phyloP scores from a whole-genome alignment of 2,113 vertebrate species.

The Eptesicus fuscus region DNA sequence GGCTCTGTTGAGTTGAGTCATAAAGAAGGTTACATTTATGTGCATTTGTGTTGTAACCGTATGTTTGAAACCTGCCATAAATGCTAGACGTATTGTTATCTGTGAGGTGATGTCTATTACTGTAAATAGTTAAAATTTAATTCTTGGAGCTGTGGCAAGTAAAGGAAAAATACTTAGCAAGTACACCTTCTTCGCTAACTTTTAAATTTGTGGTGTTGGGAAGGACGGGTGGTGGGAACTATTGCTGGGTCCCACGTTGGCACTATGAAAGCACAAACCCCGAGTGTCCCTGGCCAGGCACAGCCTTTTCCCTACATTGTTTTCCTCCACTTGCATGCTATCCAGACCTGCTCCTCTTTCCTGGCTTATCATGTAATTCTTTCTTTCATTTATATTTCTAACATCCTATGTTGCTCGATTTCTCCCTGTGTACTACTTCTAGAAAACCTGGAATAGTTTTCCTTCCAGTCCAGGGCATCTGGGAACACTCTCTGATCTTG shows the following conservation, averaged over 20 bases:
- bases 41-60: not conserved
- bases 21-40: not conserved
- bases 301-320: not conserved
- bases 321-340: rapidly evolving
- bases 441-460: not conserved
- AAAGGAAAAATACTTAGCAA: not conserved
- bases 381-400: not conserved
- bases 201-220: not conserved
- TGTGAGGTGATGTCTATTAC: not conserved
- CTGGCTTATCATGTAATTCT: not conserved
- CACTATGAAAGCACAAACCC: rapidly evolving
- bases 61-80: not conserved
- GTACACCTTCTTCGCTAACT: not conserved
- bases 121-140: not conserved
- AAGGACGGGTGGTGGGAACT: not conserved
- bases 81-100: not conserved
- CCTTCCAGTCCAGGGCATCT: rapidly evolving
- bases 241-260: rapidly evolving
- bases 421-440: not conserved
- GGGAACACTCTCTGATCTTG: not conserved
- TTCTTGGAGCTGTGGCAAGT: not conserved
- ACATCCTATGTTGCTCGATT: not conserved
- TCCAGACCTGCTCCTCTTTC: not conserved
- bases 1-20: not conserved
- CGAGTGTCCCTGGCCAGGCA: rapidly evolving